Conservation (phyloP, 2,888 invertebrate genomes). For the Oligia strigilis region DNA sequence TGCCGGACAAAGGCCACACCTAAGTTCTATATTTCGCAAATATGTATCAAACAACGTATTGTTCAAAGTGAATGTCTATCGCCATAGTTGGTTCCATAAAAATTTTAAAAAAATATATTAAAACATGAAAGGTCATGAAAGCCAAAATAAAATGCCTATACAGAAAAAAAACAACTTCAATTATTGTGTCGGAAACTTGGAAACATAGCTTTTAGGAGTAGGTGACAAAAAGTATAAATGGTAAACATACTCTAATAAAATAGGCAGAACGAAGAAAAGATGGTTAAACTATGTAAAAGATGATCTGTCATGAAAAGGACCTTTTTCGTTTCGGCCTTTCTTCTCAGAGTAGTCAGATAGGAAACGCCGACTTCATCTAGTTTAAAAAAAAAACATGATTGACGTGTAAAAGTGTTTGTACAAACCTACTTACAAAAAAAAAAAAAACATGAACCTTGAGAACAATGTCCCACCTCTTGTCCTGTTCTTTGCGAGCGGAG, state of each 20-base stretch:
- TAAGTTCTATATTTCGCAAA: conserved; percentile 39
- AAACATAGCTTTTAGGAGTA: not conserved
- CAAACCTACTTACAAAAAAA: no score
- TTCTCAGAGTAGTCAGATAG: no score
- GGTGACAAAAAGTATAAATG: not conserved
- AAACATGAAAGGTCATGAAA: not conserved
- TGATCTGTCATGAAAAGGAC: no score
- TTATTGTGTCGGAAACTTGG: not conserved
- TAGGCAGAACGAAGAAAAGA: not conserved
- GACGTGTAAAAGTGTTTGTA: no score
- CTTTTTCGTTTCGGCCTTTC: no score
- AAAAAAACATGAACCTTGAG: not conserved
- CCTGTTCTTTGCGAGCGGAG: not conserved
- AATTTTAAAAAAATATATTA: not conserved
- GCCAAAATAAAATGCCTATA: not conserved
- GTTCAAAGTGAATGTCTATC: not conserved
- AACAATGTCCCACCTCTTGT: not conserved
- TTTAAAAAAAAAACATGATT: no score
- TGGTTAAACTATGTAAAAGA: not conserved
- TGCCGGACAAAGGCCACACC: conserved; percentile 37
- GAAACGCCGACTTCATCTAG: no score
- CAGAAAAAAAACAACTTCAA: not conserved
- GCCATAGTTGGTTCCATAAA: not conserved
- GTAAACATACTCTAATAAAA: not conserved
- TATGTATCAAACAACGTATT: conserved; percentile 36